Base-by-base conservation (phyloP, 1,140 invertebrate species). In the Plodia interpunctella region DNA sequence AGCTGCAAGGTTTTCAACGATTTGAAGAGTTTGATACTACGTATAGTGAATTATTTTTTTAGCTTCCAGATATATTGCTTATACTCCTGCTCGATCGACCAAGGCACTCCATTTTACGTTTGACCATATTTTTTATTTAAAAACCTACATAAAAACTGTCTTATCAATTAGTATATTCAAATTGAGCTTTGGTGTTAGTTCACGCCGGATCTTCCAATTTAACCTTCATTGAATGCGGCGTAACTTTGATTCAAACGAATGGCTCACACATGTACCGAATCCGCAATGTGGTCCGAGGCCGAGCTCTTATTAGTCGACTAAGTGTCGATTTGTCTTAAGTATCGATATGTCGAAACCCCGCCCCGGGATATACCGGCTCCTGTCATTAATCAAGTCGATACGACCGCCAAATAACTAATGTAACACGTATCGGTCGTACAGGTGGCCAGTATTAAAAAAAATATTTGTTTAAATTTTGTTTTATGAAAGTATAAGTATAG, bases 271-370 rank as follows among this genome's bases (percentile, higher is more conserved):
- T 71, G 74, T 75, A 58, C 62, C 54, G 19, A 65, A 65, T 55
- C 60, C 50, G 57, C 54, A 67, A 81, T 74, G 62, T 81, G 65
- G 78, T 67, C 60, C 78, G 70, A 81, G 78, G 78, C 74, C 76
- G 62, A 60, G 59, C 59, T 76, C 67, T 70, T 70, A 72, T 74
- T 70, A 67, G 67, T 54, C 62, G 20, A 55, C 49, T 68, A 65
- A 69, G 60, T 66, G 68, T 63, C 67, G 66, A 77, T 77, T 73
- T 75, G 73, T 80, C 63, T 80, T 76, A 79, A 70, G 51, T 62
- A 30, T 66, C 53, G 60, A 79, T 73, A 50, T 63, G 44, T 66
- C 53, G 60, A 38, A 69, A 69, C 51, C 50, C 51, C 30, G 60
- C 67, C 67, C 55, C 63, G 17, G 58, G 63, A 60, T 52, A 65